These are phyloP conservation scores for Psittacula echo DNA, from an alignment of 2,797 vertebrate genomes.

Conservation along the genomic window DNA sequence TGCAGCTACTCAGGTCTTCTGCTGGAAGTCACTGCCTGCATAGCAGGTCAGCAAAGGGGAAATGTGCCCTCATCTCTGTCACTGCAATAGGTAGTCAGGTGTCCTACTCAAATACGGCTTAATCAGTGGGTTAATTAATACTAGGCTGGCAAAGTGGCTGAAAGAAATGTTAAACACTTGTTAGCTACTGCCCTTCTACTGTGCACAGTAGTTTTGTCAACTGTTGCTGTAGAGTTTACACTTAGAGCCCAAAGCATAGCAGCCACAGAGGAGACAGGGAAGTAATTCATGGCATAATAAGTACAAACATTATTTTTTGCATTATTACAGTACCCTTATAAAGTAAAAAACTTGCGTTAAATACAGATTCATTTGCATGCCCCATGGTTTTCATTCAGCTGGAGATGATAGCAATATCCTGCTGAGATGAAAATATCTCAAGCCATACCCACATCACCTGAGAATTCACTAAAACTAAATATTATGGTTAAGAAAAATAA, in stretches of 20 bases:
- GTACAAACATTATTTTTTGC: not conserved
- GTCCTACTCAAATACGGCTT: not conserved
- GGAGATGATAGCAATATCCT: not conserved
- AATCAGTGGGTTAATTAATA: not conserved
- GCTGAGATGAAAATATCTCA: not conserved
- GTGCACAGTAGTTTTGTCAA: not conserved
- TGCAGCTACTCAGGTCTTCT: not conserved
- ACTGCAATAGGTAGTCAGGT: not conserved
- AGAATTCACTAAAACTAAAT: not conserved
- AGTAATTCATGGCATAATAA: not conserved
- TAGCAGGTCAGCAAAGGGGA: not conserved
- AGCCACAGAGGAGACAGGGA: not conserved
- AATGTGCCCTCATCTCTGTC: rapidly evolving
- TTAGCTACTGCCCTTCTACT: not conserved
- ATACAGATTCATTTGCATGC: not conserved
- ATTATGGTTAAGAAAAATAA: not conserved
- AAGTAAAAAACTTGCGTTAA: not conserved
- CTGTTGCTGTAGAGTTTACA: not conserved
- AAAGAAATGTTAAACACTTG: not conserved
- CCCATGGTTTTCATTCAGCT: not conserved
- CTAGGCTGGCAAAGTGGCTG: not conserved
- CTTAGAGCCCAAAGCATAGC: not conserved
- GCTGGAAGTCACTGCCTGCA: not conserved
- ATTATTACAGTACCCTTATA: not conserved
- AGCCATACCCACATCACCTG: not conserved